Conservation (phyloP, 2,797 vertebrate genomes). For the Leptoclinus maculatus region DNA sequence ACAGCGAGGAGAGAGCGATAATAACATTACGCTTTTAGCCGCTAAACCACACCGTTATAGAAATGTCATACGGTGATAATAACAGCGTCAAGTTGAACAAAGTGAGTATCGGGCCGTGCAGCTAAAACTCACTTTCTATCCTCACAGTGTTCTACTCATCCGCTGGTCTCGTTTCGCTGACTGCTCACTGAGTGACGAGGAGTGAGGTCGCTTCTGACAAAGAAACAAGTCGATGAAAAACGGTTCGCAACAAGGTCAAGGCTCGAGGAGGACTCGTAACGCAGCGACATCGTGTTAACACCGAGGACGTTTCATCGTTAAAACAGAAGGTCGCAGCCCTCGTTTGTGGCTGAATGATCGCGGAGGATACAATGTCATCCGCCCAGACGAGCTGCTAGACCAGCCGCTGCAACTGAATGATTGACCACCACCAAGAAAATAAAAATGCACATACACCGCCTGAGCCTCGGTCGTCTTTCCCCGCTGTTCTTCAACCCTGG, state of each 20-base stretch:
- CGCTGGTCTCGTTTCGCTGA: conserved; percentile 70
- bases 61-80: conserved; percentile 29
- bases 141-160: conserved; percentile 40
- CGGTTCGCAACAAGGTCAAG: conserved; percentile 84
- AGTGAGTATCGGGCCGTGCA: conserved; percentile 35
- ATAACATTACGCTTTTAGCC: conserved; percentile 30
- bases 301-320: conserved; percentile 51
- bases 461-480: conserved; percentile 11
- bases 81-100: conserved; percentile 45
- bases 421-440: conserved; percentile 36
- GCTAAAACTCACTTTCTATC: conserved; percentile 67
- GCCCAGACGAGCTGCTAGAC: conserved; percentile 69
- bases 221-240: conserved; percentile 73
- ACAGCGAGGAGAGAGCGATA: conserved; percentile 53
- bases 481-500: not conserved
- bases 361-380: conserved; percentile 77
- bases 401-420: conserved; percentile 59
- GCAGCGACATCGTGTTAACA: conserved; percentile 33
- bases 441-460: conserved; percentile 25
- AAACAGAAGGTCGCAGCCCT: conserved; percentile 67
- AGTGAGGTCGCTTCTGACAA: conserved; percentile 68
- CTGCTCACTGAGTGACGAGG: conserved; percentile 54
- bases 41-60: conserved; percentile 32
- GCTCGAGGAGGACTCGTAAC: conserved; percentile 32
- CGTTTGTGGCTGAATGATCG: conserved; percentile 8